Base-by-base conservation (phyloP, 2,888 invertebrate genomes). In the Nemotelus nigrinus region DNA sequence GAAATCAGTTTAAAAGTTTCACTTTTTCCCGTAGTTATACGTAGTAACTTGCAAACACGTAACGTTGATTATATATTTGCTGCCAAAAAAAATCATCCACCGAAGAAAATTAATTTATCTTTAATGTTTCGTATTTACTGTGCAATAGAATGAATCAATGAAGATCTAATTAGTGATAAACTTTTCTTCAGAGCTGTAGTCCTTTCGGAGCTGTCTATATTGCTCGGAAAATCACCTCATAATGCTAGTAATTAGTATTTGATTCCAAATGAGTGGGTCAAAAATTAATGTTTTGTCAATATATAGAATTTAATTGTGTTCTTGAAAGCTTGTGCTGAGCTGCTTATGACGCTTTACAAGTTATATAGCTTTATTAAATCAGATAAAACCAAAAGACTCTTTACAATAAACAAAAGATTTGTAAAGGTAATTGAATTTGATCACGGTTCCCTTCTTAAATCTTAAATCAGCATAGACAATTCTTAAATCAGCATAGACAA, bases 191-290 rank as follows among this genome's bases (percentile, higher is more conserved):
- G 58, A 58, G 47, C 55, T 45, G 53, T 72, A 72, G 58, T 72
- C 72, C 60, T 48, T 47, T 0, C 47, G 8, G 72, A 57, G n/a
- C 3, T 47, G 6, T 25, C 7, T 3, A 5, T 44, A 47, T 6
- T 25, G n/a, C 43, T n/a, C 39, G 39, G 45, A 58, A 72, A 48
- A 68, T 68, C 39, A 72, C 47, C 47, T 60, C 72, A 58, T 58
- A 72, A 72, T 72, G 39, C 47, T 60, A 58, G 47, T 72, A 72
- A 72, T 72, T 72, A 60, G 45, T 72, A 58, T 58, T 72, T 72
- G 68, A 68, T 48, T 72, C 72, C 72, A 25, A 25, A 58, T 60
- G 48, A 53, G 53, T 39, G 68, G 10, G 39, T n/a, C 39, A 53
- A 41, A 39, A 72, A 72, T 72, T 58, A 58, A 45, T 60, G 47